Evolutionary conservation across 2,113 vertebrate species (phyloP).

Genomic region (Eubucco bourcierii): DNA sequence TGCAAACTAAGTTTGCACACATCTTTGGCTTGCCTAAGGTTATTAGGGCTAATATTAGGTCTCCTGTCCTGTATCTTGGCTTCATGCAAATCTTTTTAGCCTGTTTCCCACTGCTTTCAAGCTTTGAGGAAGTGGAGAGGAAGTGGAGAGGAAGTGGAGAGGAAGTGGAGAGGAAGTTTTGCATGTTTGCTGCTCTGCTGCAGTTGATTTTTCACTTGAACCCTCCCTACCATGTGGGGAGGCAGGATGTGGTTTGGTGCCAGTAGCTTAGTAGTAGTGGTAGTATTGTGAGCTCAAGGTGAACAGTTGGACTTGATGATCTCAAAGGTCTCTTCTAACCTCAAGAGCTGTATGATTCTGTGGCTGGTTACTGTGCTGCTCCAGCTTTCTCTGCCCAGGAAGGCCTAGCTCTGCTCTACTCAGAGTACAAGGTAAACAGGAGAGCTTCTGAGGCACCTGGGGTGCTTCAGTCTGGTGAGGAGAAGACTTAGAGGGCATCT

Average conservation of each 20-base stretch:
- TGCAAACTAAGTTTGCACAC: not conserved
- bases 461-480: no score
- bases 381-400: not conserved
- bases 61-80: not conserved
- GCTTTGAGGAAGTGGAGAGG: not conserved
- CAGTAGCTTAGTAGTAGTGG: no score
- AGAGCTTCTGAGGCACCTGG: no score
- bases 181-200: accelerated
- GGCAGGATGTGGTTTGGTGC: no score
- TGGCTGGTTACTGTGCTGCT: not conserved
- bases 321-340: no score
- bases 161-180: not conserved
- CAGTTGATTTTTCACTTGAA: not conserved
- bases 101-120: not conserved
- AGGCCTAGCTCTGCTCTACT: not conserved
- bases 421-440: not conserved
- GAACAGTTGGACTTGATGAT: no score
- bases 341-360: no score
- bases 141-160: not conserved
- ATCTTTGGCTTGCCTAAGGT: not conserved
- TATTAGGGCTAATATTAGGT: not conserved
- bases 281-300: no score
- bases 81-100: not conserved
- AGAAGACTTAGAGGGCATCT: no score
- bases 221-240: no score